phyloP scores from a whole-genome alignment of 2,113 vertebrate genomes.

The Istiophorus platypterus region DNA sequence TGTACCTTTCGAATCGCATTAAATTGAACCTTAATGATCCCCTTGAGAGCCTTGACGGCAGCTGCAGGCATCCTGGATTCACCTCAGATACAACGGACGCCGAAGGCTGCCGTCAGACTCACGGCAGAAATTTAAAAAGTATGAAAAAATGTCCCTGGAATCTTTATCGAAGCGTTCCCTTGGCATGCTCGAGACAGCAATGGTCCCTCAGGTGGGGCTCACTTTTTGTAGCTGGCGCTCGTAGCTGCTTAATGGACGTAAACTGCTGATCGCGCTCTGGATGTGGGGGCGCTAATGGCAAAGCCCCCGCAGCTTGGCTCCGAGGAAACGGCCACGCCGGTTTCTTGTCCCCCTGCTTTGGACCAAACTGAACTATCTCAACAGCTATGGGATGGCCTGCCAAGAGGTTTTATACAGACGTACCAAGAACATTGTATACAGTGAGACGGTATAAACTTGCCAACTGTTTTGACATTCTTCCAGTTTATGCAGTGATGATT shows the following conservation, averaged over 20 bases:
- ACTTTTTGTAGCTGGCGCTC: background rate
- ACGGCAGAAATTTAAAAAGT: background rate
- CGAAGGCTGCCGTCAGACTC: background rate
- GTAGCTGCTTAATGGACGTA: background rate
- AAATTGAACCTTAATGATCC: constrained; percentile 6
- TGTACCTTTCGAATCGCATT: background rate
- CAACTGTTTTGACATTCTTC: background rate
- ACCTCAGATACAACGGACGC: background rate
- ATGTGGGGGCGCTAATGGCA: background rate
- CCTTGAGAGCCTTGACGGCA: background rate
- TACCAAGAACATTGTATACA: background rate
- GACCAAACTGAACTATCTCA: background rate
- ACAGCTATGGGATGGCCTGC: background rate
- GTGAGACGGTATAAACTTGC: background rate
- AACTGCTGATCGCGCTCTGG: background rate
- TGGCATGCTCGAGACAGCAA: no score
- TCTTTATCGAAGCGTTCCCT: no score
- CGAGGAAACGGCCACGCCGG: background rate
- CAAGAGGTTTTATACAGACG: no score
- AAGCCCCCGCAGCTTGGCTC: background rate
- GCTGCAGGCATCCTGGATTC: background rate
- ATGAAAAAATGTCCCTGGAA: no score
- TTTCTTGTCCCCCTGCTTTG: no score
- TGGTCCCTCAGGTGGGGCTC: no score
- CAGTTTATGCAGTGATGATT: background rate